Evolutionary conservation across 2,888 invertebrate genomes (phyloP).

Genomic region (Diarsia mendica): DNA sequence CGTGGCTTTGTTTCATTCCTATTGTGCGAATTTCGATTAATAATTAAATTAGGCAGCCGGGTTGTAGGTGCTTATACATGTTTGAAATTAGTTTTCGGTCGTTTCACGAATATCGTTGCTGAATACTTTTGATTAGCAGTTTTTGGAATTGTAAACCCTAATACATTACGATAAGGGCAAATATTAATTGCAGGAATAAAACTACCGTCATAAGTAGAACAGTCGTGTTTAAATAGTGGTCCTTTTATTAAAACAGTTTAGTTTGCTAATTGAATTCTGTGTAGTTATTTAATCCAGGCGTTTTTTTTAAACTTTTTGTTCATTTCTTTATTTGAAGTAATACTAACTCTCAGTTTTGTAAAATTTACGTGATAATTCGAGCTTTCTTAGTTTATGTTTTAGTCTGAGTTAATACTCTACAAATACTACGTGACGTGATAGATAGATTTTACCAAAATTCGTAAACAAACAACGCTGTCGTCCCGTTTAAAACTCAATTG

Average conservation of each 20-base stretch:
- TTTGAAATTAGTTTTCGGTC: constrained; percentile 69
- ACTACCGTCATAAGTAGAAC: constrained; percentile 21
- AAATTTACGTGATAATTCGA: not conserved
- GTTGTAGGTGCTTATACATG: constrained; percentile 65
- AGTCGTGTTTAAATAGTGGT: constrained; percentile 38
- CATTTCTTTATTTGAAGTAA: not conserved
- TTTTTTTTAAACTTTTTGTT: not conserved
- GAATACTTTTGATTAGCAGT: constrained; percentile 36
- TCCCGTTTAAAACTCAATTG: constrained; percentile 12
- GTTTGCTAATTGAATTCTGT: constrained; percentile 16
- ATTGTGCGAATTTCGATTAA: constrained; percentile 73
- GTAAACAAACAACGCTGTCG: not conserved
- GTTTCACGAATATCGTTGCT: constrained; percentile 52
- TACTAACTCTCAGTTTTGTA: too few relatives aligned
- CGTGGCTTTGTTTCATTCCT: constrained; percentile 74
- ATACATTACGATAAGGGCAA: constrained; percentile 9
- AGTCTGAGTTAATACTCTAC: not conserved
- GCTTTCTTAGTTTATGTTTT: not conserved
- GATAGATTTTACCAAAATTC: not conserved
- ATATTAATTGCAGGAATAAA: constrained; percentile 18
- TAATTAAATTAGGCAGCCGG: constrained; percentile 71
- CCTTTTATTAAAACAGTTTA: constrained; percentile 23
- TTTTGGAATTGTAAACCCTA: constrained; percentile 42
- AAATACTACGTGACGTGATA: not conserved
- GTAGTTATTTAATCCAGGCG: not conserved